Evolutionary conservation across 2,797 vertebrate species (phyloP).

Genomic region (Labroides dimidiatus): DNA sequence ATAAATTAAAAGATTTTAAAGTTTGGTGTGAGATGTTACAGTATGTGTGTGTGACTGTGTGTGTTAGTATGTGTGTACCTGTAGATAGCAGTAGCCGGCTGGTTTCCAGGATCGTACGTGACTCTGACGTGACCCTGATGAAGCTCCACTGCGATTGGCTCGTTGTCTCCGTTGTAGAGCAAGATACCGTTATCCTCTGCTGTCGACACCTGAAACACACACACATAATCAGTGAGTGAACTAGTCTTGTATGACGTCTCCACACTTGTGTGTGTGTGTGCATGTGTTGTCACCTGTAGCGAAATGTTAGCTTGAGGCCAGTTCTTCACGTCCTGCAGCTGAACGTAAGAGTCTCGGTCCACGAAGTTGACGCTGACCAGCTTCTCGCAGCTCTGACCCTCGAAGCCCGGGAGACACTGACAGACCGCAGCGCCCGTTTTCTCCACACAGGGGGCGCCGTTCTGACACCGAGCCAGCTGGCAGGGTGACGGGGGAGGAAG

Average conservation of each 20-base stretch:
- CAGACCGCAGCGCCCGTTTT: conserved; percentile 82
- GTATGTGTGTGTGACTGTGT: too few species aligned
- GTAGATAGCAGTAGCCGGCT: conserved; percentile 94
- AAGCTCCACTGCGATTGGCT: conserved; percentile 95
- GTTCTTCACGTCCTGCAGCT: conserved; percentile 94
- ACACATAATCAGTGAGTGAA: background rate
- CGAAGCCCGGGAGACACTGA: conserved; percentile 92
- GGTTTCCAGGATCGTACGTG: conserved; percentile 94
- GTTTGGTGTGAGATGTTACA: too few species aligned
- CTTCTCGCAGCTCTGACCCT: conserved; percentile 92
- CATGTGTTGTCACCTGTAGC: conserved; percentile 86
- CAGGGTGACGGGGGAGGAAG: conserved; percentile 82
- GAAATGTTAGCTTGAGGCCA: conserved; percentile 97
- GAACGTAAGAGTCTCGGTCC: conserved; percentile 93
- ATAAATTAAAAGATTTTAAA: too few species aligned
- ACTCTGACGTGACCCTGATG: conserved; percentile 95
- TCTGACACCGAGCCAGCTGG: conserved; percentile 89
- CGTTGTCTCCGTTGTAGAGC: conserved; percentile 93
- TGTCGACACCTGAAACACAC: conserved; percentile 91
- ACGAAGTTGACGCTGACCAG: conserved; percentile 96
- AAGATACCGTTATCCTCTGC: conserved; percentile 96
- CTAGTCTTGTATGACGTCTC: background rate
- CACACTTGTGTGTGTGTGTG: too few species aligned
- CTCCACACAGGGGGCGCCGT: conserved; percentile 89
- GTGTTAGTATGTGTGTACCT: conserved; percentile 81